A percentile compares a stretch with the other conserved stretches of the same genome.
Evolutionary conservation across 2,113 vertebrate genomes (phyloP).

Genomic region (human (Homo sapiens)): DNA sequence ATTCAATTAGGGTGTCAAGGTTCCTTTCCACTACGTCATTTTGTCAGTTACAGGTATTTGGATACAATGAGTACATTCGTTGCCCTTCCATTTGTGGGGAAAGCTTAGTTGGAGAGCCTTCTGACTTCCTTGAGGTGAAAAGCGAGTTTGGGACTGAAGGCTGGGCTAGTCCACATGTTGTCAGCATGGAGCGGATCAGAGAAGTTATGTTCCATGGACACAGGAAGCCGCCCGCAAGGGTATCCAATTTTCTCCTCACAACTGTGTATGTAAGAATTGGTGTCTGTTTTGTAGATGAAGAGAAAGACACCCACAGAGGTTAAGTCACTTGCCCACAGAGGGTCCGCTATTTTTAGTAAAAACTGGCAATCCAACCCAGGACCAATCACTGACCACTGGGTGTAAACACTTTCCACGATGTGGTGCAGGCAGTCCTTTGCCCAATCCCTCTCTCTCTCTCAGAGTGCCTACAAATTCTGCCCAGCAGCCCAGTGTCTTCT

Average conservation of each 20-base stretch:
- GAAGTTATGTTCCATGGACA: not conserved
- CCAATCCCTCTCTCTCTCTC: not conserved
- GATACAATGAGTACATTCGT: not conserved
- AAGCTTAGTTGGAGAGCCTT: not conserved
- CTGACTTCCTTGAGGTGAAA: not conserved
- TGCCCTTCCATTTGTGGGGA: not conserved
- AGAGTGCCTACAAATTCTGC: not conserved
- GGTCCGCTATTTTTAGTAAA: not conserved
- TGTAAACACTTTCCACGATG: rapidly evolving
- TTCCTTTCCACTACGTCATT: not conserved
- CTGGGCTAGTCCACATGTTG: rapidly evolving
- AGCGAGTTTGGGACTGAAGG: rapidly evolving
- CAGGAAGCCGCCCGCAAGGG: too few species aligned
- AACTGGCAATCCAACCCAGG: not conserved
- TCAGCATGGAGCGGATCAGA: not conserved
- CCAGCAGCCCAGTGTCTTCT: not conserved
- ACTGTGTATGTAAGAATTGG: not conserved
- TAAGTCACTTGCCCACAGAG: not conserved
- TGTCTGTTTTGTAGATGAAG: not conserved
- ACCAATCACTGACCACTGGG: too few species aligned
- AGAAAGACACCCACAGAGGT: not conserved
- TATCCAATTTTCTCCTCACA: not conserved
- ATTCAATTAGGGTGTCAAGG: not conserved
- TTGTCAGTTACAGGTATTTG: not conserved
- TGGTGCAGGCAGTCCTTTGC: rapidly evolving